These are phyloP conservation scores for Drosophila picticornis DNA, from an alignment of 2,888 invertebrate genomes.

Conservation along the genomic window DNA sequence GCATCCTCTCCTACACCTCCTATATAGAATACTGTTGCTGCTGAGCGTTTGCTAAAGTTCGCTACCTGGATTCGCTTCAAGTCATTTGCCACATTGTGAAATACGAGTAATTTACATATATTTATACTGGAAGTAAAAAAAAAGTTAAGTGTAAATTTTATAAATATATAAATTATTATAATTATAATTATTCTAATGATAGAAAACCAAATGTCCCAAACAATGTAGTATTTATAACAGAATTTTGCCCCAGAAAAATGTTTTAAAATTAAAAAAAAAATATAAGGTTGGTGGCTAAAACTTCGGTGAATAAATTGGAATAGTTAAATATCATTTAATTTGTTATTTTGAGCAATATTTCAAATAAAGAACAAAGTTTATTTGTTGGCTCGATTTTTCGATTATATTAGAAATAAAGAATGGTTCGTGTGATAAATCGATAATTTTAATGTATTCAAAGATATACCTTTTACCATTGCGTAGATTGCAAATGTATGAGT, in stretches of 20 bases:
- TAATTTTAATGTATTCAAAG: background rate
- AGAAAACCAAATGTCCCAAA: no score
- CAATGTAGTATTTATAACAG: background rate
- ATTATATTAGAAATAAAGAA: background rate
- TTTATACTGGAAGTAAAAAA: slow-evolving; percentile 18
- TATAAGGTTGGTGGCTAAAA: background rate
- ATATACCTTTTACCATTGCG: background rate
- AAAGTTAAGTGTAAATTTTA: background rate
- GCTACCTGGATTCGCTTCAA: slow-evolving; percentile 2
- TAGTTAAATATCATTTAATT: background rate
- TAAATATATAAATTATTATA: background rate
- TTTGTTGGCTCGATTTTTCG: background rate
- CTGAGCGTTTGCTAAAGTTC: background rate
- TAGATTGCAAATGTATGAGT: background rate
- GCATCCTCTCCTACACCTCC: slow-evolving; percentile 30
- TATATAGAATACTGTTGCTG: background rate
- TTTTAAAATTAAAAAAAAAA: background rate
- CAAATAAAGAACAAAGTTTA: background rate
- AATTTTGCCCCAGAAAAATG: background rate
- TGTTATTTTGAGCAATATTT: background rate
- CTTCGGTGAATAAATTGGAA: background rate
- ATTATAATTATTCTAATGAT: background rate
- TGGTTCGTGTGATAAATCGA: background rate
- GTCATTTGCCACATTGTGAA: slow-evolving; percentile 32
- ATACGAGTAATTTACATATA: background rate